Base-by-base conservation (phyloP, 92 coral and sea anemone genomes). In the Bergia puertoricense region DNA sequence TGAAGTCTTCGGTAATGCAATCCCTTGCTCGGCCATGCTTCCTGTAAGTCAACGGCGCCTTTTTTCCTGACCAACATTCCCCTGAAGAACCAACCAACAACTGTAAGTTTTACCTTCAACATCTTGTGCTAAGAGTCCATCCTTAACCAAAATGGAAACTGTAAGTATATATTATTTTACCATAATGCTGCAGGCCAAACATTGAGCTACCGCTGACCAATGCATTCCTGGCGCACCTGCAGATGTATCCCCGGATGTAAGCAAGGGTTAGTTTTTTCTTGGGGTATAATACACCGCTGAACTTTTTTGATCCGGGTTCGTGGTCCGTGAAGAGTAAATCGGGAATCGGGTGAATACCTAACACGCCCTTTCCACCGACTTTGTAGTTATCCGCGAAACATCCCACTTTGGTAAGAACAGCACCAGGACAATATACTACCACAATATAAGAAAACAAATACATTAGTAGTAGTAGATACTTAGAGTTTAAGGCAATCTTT, bases 51-150 rank as follows among this genome's bases (percentile, higher is more conserved):
- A 73, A 8, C 6, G 18, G 87, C 40, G 87, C 87, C 0, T 45
- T 84, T n/a, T 84, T 71, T 3, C 87, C 87, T 13, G 87, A 69
- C 87, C 87, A 84, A 39, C 87, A 84, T 71, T 84, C 87, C 15
- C 87, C 87, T 84, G 43, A 20, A 62, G 18, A 20, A 6, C 3
- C 18, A 22, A 3, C n/a, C 69, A 15, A 56, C 65, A 10, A 56
- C 65, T 7, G 2, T 15, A 6, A 2, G 1, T 18, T 16, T 22
- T 20, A 62, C 69, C n/a, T 18, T 62, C n/a, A 62, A 62, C 69
- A 62, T 22, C 23, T 62, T 18, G 69, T 8, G 7, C 69, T 62
- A 62, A 14, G 30, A 22, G 4, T 62, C 8, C 30, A 20, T 23
- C 18, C n/a, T 62, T 23, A 10, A n/a, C 6, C 15, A 46, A 46